Evolutionary conservation across 2,797 vertebrate species (phyloP).

Genomic region (Sebastes oblongus): DNA sequence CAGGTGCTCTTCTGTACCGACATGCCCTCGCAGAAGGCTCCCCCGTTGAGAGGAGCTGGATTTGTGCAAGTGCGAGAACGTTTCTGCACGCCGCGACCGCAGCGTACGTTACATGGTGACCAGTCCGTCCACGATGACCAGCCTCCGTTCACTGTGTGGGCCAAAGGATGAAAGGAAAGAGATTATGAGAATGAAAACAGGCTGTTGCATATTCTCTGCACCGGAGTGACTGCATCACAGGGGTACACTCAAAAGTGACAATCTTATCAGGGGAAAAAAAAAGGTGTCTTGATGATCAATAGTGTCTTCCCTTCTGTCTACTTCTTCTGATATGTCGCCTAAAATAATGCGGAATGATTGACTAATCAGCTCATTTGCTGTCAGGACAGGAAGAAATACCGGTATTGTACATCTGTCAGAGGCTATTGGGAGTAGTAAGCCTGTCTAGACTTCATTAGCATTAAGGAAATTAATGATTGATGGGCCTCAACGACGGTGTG

Average conservation of each 20-base stretch:
- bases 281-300: conserved; percentile 30
- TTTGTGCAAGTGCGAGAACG: conserved; percentile 96
- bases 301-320: conserved; percentile 9
- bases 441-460: conserved; percentile 63
- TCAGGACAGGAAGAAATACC: conserved; percentile 35
- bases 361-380: conserved; percentile 54
- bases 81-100: conserved; percentile 95
- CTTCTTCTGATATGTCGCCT: conserved; percentile 22
- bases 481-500: conserved; percentile 18
- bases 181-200: neutral
- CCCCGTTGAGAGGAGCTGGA: conserved; percentile 95
- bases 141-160: conserved; percentile 91
- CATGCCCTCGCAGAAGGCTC: conserved; percentile 95
- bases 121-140: conserved; percentile 98
- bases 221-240: neutral
- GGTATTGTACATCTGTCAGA: conserved; percentile 49
- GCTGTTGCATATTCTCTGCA: neutral
- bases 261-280: neutral
- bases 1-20: conserved; percentile 96
- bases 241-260: conserved; percentile 3
- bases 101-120: conserved; percentile 92
- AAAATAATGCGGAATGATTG: conserved; percentile 41
- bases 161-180: neutral
- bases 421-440: conserved; percentile 23
- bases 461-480: conserved; percentile 63